These are phyloP conservation scores for Pararge aegeria DNA, from an alignment of 1,140 invertebrate species.

Conservation along the genomic window DNA sequence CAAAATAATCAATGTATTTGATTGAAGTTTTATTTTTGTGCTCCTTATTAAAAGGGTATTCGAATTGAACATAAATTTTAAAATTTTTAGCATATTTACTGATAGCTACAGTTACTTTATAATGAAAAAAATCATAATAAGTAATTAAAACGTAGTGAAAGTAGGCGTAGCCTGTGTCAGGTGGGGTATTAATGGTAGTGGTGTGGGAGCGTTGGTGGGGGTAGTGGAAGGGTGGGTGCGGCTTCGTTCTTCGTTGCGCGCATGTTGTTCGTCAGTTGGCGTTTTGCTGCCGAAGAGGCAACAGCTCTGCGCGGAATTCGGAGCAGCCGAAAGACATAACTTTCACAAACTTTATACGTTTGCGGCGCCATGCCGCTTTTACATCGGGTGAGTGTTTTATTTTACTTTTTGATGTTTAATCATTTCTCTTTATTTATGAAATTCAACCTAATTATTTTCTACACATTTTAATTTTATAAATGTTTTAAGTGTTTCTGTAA, in stretches of 20 bases:
- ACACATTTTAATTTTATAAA: neutral
- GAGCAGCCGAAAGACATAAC: slow-evolving; percentile 21
- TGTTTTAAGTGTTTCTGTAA: no score
- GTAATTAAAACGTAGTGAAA: slow-evolving; percentile 4
- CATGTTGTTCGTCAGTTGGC: slow-evolving; percentile 38
- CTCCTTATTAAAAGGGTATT: neutral
- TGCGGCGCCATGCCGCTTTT: slow-evolving; percentile 63
- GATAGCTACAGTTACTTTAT: neutral
- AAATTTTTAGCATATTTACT: neutral
- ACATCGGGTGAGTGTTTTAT: slow-evolving; percentile 54
- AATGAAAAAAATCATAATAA: neutral
- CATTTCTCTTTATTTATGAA: slow-evolving; percentile 1
- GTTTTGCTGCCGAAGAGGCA: slow-evolving; percentile 45
- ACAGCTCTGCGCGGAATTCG: slow-evolving; percentile 36
- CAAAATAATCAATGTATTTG: slow-evolving; percentile 1
- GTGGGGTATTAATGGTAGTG: neutral
- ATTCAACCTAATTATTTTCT: neutral
- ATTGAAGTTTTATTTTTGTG: neutral
- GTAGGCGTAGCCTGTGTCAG: slow-evolving; percentile 29
- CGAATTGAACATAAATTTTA: neutral
- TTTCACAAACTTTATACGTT: slow-evolving; percentile 42
- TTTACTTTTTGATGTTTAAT: slow-evolving; percentile 2
- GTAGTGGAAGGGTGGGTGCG: slow-evolving; percentile 32
- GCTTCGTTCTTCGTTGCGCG: slow-evolving; percentile 52
- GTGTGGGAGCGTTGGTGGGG: slow-evolving; percentile 28